These are phyloP conservation scores for Leptobrachium ailaonicum DNA, from an alignment of 2,113 vertebrate species.

Conservation along the genomic window DNA sequence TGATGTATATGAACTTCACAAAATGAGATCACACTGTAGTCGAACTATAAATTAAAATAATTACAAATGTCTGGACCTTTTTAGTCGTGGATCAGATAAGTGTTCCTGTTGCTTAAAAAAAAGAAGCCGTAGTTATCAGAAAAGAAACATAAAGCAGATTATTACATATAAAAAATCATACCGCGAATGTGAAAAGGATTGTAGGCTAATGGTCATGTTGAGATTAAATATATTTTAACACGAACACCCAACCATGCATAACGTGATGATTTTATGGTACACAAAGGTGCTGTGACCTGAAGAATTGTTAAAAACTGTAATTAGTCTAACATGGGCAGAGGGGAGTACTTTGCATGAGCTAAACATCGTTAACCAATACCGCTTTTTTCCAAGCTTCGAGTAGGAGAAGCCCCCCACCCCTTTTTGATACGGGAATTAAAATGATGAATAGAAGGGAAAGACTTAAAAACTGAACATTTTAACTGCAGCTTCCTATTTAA, in stretches of 20 bases:
- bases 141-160: no score
- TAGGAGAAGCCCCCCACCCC: background rate
- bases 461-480: constrained; percentile 27
- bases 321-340: constrained; percentile 13
- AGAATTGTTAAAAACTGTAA: constrained; percentile 32
- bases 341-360: constrained; percentile 2
- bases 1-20: no score
- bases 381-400: constrained; percentile 2
- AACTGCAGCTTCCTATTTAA: constrained; percentile 31
- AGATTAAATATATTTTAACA: constrained; percentile 11
- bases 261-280: constrained; percentile 21
- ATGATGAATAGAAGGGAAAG: constrained; percentile 14
- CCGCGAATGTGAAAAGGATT: constrained; percentile 19
- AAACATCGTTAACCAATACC: constrained; percentile 17
- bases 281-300: constrained; percentile 13
- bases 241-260: constrained; percentile 22
- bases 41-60: no score
- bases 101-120: background rate
- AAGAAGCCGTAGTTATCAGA: no score
- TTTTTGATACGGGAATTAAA: constrained; percentile 20
- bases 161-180: constrained; percentile 27
- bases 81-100: no score
- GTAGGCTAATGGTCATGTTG: constrained; percentile 12
- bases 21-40: no score
- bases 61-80: no score